Evolutionary conservation across 2,888 invertebrate species (phyloP).

Genomic region (Philereme transversata): DNA sequence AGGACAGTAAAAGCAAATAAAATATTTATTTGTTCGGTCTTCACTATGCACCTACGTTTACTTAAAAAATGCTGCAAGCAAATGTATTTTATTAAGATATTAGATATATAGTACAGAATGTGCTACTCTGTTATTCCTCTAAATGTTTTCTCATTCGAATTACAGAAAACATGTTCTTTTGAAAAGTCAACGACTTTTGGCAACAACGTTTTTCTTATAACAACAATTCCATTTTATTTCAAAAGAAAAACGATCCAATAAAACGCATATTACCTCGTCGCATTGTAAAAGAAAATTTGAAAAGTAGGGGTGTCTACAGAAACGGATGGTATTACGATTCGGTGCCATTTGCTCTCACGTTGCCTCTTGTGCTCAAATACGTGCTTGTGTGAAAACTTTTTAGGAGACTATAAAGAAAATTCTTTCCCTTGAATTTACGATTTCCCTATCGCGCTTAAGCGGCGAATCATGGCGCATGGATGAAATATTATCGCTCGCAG

Average conservation of each 20-base stretch:
- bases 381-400: constrained; percentile 72
- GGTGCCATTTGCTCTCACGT: constrained; percentile 67
- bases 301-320: constrained; percentile 66
- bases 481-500: constrained; percentile 71
- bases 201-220: constrained; percentile 52
- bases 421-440: constrained; percentile 75
- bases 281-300: constrained; percentile 72
- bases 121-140: constrained; percentile 14
- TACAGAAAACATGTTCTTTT: constrained; percentile 33
- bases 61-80: background rate
- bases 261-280: constrained; percentile 71
- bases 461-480: constrained; percentile 73
- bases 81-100: background rate
- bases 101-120: constrained; percentile 1
- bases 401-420: constrained; percentile 75
- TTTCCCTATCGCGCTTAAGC: constrained; percentile 78
- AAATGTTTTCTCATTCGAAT: constrained; percentile 40
- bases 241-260: constrained; percentile 71
- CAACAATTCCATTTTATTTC: constrained; percentile 64
- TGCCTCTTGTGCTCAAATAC: constrained; percentile 63
- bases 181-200: constrained; percentile 35
- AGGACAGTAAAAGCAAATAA: constrained; percentile 8
- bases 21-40: background rate
- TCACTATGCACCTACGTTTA: too few relatives aligned
- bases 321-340: constrained; percentile 72